A percentile compares a stretch with the other conserved stretches of the same genome.
Evolutionary conservation across 2,888 invertebrate genomes (phyloP).

Genomic region (Hedya salicella): DNA sequence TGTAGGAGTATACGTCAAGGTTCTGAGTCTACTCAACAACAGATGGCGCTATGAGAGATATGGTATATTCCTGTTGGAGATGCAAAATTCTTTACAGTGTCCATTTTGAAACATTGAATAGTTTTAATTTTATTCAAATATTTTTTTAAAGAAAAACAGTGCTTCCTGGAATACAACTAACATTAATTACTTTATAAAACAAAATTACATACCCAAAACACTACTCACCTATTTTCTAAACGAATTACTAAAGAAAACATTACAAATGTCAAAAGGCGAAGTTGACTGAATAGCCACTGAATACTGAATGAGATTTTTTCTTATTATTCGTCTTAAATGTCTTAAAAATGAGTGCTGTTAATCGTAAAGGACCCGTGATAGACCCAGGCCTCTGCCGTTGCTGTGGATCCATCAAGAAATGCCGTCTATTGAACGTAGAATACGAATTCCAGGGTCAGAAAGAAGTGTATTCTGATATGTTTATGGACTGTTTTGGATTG

Average conservation of each 20-base stretch:
- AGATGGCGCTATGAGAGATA: conserved; percentile 13
- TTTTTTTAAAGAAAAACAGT: too few relatives aligned
- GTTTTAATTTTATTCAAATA: too few relatives aligned
- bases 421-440: conserved; percentile 48
- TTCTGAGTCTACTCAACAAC: conserved; percentile 24
- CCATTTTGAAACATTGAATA: too few relatives aligned
- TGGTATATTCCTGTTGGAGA: not conserved
- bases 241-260: conserved; percentile 19
- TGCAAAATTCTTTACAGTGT: not conserved
- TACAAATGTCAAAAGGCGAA: conserved; percentile 14
- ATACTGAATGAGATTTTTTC: not conserved
- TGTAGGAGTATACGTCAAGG: conserved; percentile 19
- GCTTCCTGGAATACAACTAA: too few relatives aligned
- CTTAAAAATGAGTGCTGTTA: conserved; percentile 37
- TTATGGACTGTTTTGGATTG: conserved; percentile 74
- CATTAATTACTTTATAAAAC: too few relatives aligned
- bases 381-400: conserved; percentile 48
- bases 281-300: not conserved
- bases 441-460: conserved; percentile 45
- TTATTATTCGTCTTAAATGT: not conserved
- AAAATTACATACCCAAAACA: too few relatives aligned
- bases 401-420: conserved; percentile 51
- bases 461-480: conserved; percentile 50
- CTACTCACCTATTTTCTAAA: conserved; percentile 9
- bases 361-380: conserved; percentile 43